A percentile compares a stretch with the other conserved stretches of the same genome.
Conservation (phyloP, 2,797 vertebrate species). For the Hipposideros larvatus region DNA sequence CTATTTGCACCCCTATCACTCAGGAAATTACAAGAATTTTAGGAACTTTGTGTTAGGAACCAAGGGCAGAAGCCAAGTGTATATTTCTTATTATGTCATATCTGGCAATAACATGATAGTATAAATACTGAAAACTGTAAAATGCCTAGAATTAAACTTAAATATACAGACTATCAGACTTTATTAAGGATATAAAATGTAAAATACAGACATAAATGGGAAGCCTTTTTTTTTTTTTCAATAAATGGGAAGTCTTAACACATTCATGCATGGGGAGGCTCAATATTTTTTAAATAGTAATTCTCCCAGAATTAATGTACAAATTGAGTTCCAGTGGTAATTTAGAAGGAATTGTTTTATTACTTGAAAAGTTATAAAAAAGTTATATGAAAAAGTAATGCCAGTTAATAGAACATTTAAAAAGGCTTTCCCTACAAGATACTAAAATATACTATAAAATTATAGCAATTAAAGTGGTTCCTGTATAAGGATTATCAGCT, state of each 20-base stretch:
- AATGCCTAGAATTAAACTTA: conserved; percentile 16
- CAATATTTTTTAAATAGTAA: not conserved
- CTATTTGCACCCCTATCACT: not conserved
- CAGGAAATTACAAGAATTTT: not conserved
- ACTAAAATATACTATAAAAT: conserved; percentile 29
- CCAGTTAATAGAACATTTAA: not conserved
- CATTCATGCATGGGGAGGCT: not conserved
- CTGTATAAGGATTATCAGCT: not conserved
- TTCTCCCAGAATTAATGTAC: conserved; percentile 22
- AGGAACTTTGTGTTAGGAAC: not conserved
- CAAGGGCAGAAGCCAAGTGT: not conserved
- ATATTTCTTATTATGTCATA: not conserved
- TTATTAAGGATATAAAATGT: conserved; percentile 20
- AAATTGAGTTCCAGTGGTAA: conserved; percentile 26
- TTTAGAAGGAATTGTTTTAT: conserved; percentile 52
- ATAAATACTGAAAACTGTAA: conserved; percentile 8
- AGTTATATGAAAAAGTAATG: not conserved
- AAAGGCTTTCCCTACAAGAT: conserved; percentile 12
- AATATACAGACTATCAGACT: not conserved
- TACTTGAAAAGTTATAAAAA: conserved; percentile 23
- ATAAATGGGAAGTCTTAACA: conserved; percentile 17
- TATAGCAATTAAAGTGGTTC: not conserved
- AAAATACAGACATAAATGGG: conserved; percentile 17
- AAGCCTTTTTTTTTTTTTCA: not conserved
- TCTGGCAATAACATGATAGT: not conserved